phyloP scores from a whole-genome alignment of 2,113 vertebrate species.

The Pelmatolapia mariae region DNA sequence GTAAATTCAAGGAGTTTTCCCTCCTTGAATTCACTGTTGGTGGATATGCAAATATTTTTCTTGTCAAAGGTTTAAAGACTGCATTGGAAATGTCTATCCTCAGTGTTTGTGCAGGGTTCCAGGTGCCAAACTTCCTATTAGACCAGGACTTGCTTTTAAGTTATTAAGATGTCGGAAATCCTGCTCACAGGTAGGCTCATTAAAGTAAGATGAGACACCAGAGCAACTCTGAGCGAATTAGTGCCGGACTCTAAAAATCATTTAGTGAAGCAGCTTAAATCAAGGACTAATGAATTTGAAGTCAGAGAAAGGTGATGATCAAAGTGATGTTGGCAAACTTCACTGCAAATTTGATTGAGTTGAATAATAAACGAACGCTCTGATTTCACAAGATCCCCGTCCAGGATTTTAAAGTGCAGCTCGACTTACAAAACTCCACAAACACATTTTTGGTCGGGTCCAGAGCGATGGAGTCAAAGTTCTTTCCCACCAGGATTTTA shows the following conservation, averaged over 20 bases:
- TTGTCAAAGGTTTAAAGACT: neutral
- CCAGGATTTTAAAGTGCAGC: neutral
- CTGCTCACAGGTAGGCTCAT: neutral
- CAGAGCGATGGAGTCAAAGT: slow-evolving; percentile 84
- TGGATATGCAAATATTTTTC: neutral
- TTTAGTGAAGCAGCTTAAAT: neutral
- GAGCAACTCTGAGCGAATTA: neutral
- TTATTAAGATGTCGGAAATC: neutral
- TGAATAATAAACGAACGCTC: neutral
- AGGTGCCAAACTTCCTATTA: neutral
- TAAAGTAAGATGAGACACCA: neutral
- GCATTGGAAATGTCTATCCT: neutral
- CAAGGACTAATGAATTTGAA: neutral
- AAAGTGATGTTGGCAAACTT: neutral
- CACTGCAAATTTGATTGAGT: neutral
- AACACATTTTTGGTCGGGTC: slow-evolving; percentile 90
- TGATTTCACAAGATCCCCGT: neutral
- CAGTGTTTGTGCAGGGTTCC: neutral
- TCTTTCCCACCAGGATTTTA: slow-evolving; percentile 89
- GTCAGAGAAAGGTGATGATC: neutral
- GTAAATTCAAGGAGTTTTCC: neutral
- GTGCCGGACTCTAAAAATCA: neutral
- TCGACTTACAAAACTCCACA: slow-evolving; percentile 92
- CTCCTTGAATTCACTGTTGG: neutral
- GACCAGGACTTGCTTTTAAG: neutral